A percentile compares a stretch with the other conserved stretches of the same genome.
phyloP scores from a whole-genome alignment of 2,888 invertebrate species.

The Polydrusus cervinus region DNA sequence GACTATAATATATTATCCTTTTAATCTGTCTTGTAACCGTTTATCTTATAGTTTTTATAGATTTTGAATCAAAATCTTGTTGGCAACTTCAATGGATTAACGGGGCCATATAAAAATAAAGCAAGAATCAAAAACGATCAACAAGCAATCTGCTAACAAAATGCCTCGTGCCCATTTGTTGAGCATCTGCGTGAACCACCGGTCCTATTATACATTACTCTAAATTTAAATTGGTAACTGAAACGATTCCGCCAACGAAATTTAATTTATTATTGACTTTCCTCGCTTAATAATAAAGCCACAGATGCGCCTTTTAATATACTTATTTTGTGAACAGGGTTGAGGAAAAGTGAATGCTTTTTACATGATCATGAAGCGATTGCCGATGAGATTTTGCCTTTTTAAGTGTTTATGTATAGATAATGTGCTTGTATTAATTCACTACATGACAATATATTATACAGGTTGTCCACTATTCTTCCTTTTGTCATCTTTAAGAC shows the following conservation, averaged over 20 bases:
- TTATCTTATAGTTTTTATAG: neutral
- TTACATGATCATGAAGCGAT: neutral
- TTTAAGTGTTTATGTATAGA: neutral
- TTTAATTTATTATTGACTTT: conserved; percentile 33
- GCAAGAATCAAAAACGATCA: conserved; percentile 26
- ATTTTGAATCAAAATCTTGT: conserved; percentile 21
- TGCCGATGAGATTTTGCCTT: neutral
- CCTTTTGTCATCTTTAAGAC: too few relatives aligned
- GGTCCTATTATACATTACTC: conserved; percentile 34
- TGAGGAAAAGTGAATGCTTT: conserved; percentile 5
- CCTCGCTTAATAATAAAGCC: conserved; percentile 14
- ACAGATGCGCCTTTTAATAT: conserved; percentile 17
- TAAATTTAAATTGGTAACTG: conserved; percentile 32
- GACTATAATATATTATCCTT: too few relatives aligned
- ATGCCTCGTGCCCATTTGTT: conserved; percentile 33
- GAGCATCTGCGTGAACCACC: conserved; percentile 39
- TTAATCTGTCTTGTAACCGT: too few relatives aligned
- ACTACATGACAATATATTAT: too few relatives aligned
- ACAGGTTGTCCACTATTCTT: too few relatives aligned
- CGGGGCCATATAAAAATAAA: conserved; percentile 22
- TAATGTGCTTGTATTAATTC: too few relatives aligned
- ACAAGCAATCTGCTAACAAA: conserved; percentile 33
- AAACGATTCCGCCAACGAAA: conserved; percentile 28
- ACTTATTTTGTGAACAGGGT: neutral
- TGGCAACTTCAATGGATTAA: conserved; percentile 23